Base-by-base conservation (phyloP, 2,113 vertebrate species). In the Monopterus albus region DNA sequence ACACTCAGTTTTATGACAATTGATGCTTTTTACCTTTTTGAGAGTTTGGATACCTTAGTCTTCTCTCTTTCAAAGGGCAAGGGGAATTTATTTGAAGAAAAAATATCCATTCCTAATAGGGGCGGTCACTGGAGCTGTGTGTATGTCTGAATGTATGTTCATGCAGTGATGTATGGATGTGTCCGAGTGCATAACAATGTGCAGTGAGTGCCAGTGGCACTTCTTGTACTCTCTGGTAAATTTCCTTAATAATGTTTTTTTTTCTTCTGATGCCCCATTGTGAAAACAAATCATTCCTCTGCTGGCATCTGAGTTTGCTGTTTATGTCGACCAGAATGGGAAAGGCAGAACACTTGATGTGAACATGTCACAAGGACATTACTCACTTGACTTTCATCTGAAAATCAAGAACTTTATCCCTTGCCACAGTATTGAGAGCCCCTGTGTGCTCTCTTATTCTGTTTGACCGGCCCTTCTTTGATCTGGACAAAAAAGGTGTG, bases 91-190 rank as follows among this genome's bases (percentile, higher is more conserved):
- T 75, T 73, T 57, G 56, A 80, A 39, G 73, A 82, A 67, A 75
- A 84, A 81, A 80, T 53, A 86, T 90, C 77, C 91, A 93, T 94
- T 92, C 91, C 91, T 90, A 63, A 83, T 31, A 80, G 88, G 92
- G 92, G 88, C 84, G 82, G 89, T 90, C 85, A 92, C 92, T 92
- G 92, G 91, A 93, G 88, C 68, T 79, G 56, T 11, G 12, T 28
- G 65, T 82, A 81, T 82, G 75, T 69, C 53, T 85, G 74, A 51
- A 47, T 82, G 79, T 66, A 7, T 78, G 78, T 82, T 62, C 58
- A 49, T 82, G 71, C 65, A 73, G 42, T 39, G n/a, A 63, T 63
- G 66, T 29, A 42, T 55, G 78, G 49, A 55, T 71, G 63, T 21
- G 47, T 76, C 10, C 68, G 75, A 20, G 38, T 55, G 64, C 46